Evolutionary conservation across 2,113 vertebrate genomes (phyloP), one percentile per base, ranked within the genome.

Genomic region (Leuciscus idus): DNA sequence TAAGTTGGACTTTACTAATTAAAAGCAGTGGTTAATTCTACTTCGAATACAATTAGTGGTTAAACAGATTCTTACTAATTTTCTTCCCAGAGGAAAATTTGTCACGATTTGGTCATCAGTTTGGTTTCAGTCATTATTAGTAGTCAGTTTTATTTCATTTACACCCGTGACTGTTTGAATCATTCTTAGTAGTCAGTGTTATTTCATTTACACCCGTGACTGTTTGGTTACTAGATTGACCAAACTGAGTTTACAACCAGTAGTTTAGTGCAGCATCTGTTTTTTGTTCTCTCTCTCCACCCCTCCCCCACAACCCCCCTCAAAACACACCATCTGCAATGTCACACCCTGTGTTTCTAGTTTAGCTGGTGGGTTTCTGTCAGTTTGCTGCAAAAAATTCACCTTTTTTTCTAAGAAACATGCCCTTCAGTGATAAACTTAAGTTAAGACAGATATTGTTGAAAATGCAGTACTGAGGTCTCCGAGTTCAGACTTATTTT

Each of bases 331-430:
- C 90, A 48, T 91, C 89, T 80, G 72, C 91, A 83, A 87, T 91
- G 93, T 93, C 93, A 92, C 94, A 95, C 94, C 93, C 93, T 92
- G 93, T 92, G 89, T 88, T 92, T 92, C 93, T 92, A 89, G 92
- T 94, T 92, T 81, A 85, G 91, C 89, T 80, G 92, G 92, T 90
- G 90, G 92, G 90, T 88, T 90, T 92, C 91, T 93, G 82, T 85
- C 66, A 12, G 10, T 61, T 72, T 77, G 28, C n/a, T 78, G 48
- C 13, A 28, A 26, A 48, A 85, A 77, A 70, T 39, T 6, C 57
- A 48, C 43, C 33, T 4, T 33, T n/a, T n/a, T 59, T 19, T 15
- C 26, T 8, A 26, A 74, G 33, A 75, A 55, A 11, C 4, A 30
- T 59, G 6, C 12, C 1, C 19, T 39, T 55, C 26, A 23, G 43